Evolutionary conservation across 2,888 invertebrate genomes (phyloP).

Genomic region (Pristionchus entomophagus): DNA sequence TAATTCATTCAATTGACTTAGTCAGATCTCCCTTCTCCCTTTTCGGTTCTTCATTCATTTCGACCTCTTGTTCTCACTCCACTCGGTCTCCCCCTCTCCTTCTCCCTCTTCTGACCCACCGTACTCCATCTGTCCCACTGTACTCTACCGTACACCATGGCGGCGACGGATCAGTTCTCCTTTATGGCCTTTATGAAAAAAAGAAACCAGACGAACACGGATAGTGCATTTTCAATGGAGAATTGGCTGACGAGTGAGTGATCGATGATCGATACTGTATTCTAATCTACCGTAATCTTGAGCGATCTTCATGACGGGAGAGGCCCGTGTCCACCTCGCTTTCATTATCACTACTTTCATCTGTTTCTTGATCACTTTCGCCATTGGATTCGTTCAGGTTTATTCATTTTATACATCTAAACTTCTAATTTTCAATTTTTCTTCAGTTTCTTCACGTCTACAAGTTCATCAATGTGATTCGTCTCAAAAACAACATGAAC

Average conservation of each 20-base stretch:
- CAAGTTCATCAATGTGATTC: slow-evolving; percentile 15
- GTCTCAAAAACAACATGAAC: slow-evolving; percentile 31
- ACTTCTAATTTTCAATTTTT: not conserved
- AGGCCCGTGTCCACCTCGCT: not conserved
- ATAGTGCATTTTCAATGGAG: not conserved
- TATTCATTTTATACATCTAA: not conserved
- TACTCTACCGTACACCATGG: not conserved
- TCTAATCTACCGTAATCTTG: not conserved
- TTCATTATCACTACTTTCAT: not conserved
- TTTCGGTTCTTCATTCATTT: not conserved
- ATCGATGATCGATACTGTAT: not conserved
- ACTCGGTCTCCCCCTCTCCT: slow-evolving; percentile 11
- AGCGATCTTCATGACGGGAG: not conserved
- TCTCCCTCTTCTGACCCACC: not conserved
- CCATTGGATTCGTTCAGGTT: not conserved
- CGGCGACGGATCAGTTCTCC: slow-evolving; percentile 32
- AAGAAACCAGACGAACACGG: slow-evolving; percentile 3
- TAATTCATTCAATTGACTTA: too few relatives aligned
- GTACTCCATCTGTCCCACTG: not conserved
- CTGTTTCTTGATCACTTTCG: not conserved
- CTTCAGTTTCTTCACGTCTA: slow-evolving; percentile 5
- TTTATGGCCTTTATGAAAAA: not conserved
- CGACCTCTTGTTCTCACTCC: not conserved
- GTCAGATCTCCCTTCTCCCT: not conserved
- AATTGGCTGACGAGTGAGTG: not conserved